These are phyloP conservation scores for Spilarctia lutea DNA, from an alignment of 2,888 invertebrate genomes.

Conservation along the genomic window DNA sequence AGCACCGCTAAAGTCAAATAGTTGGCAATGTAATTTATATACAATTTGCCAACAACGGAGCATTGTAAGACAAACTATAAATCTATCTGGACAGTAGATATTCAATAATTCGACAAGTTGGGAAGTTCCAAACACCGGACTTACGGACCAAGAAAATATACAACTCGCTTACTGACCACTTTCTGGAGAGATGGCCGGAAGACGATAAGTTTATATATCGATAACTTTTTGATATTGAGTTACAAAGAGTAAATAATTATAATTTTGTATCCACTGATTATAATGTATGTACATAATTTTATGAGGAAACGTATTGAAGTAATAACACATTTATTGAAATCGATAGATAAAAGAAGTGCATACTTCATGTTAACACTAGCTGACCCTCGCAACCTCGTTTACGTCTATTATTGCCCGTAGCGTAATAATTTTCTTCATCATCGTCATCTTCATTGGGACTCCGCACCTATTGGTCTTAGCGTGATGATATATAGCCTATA, in stretches of 20 bases:
- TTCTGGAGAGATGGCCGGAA: slow-evolving; percentile 43
- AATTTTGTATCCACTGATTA: neutral
- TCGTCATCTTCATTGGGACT: no score
- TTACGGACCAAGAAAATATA: slow-evolving; percentile 84
- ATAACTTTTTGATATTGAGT: slow-evolving; percentile 10
- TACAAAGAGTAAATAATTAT: neutral
- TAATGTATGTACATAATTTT: neutral
- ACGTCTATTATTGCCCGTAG: no score
- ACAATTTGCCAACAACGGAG: slow-evolving; percentile 56
- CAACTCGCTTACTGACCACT: slow-evolving; percentile 70
- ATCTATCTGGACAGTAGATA: slow-evolving; percentile 63
- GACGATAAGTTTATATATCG: slow-evolving; percentile 27
- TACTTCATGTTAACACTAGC: neutral
- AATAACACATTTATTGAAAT: neutral
- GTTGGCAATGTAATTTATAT: slow-evolving; percentile 46
- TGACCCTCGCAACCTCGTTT: no score
- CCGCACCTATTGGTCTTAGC: no score
- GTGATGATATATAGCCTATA: no score
- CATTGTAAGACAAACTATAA: slow-evolving; percentile 79
- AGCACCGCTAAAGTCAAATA: slow-evolving; percentile 49
- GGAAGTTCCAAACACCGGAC: slow-evolving; percentile 81
- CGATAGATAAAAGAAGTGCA: neutral
- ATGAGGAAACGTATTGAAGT: neutral
- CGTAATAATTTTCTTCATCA: no score
- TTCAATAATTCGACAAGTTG: slow-evolving; percentile 82